Evolutionary conservation across 2,888 invertebrate species (phyloP), one percentile per base, ranked within the genome.

Genomic region (Sisyra terminalis): DNA sequence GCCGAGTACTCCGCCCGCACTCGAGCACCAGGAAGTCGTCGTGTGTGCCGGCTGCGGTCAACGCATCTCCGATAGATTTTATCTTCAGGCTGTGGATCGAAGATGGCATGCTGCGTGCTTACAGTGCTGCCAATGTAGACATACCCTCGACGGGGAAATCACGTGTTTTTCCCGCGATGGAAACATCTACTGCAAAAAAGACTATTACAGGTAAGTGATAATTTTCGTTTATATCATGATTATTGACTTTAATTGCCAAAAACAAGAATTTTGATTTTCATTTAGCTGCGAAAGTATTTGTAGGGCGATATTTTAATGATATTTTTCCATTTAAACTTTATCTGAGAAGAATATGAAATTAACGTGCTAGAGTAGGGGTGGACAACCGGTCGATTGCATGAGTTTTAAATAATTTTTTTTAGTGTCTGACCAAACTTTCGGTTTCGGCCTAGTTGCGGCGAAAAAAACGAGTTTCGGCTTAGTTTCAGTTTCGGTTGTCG

Each of bases 111-210:
- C 84, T 38, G 75, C 84, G 45, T 94, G 93, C 59, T 71, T 94
- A 29, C 78, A 86, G 58, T 94, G 93, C 65, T 84, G 80, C 58
- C 85, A 89, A 60, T 94, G 94, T 65, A 76, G 85, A 55, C 78
- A 82, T 65, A 80, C 85, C 3, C 71, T 94, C 51, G 93, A 93
- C 61, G 79, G 87, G 2, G 89, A 93, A 61, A 78, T 83, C 58
- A 82, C 92, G 51, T 94, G 93, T 65, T 94, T 90, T 63, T 82
- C 88, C 49, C 73, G 88, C 51, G 89, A 92, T 61, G 89, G 88
- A 54, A 84, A 84, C 60, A 92, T 93, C 55, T 93, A 88, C 67
- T 94, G 94, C 75, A 92, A 90, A 69, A 87, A 86, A 59, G 93
- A 94, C 66, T 94, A 94, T 66, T 86, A 88, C 71, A 82, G 89